Conservation (phyloP, 2,888 invertebrate genomes). For the Agrotis puta region DNA sequence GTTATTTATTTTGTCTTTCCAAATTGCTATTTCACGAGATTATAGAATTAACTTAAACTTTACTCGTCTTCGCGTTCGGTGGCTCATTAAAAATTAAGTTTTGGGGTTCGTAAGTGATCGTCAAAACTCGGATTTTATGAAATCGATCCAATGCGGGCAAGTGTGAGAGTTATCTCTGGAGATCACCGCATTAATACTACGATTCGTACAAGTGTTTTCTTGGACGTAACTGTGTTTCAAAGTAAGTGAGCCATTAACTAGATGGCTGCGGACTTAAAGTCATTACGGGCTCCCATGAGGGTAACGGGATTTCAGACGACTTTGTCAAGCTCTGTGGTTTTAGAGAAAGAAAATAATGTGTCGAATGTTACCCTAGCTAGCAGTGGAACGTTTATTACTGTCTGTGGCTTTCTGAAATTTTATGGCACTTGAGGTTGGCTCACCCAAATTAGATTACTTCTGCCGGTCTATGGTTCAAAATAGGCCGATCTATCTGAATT, state of each 20-base stretch:
- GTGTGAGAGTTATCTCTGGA: conserved; percentile 27
- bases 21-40: neutral
- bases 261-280: conserved; percentile 47
- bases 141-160: conserved; percentile 26
- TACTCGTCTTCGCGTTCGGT: neutral
- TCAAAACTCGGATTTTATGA: conserved; percentile 15
- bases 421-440: neutral
- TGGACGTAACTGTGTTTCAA: conserved; percentile 45
- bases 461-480: neutral
- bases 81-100: neutral
- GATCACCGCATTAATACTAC: conserved; percentile 49
- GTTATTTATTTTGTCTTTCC: neutral
- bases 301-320: conserved; percentile 24
- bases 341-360: conserved; percentile 22
- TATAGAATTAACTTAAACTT: neutral
- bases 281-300: conserved; percentile 40
- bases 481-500: neutral
- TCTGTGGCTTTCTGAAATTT: conserved; percentile 2
- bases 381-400: conserved; percentile 3
- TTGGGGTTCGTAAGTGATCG: conserved; percentile 14
- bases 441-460: conserved; percentile 16
- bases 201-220: conserved; percentile 53
- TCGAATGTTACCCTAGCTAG: conserved; percentile 20
- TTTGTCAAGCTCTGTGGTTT: conserved; percentile 28
- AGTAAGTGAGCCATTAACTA: conserved; percentile 51